Evolutionary conservation across 1,140 invertebrate genomes (phyloP).

Genomic region (Colletes latitarsis): DNA sequence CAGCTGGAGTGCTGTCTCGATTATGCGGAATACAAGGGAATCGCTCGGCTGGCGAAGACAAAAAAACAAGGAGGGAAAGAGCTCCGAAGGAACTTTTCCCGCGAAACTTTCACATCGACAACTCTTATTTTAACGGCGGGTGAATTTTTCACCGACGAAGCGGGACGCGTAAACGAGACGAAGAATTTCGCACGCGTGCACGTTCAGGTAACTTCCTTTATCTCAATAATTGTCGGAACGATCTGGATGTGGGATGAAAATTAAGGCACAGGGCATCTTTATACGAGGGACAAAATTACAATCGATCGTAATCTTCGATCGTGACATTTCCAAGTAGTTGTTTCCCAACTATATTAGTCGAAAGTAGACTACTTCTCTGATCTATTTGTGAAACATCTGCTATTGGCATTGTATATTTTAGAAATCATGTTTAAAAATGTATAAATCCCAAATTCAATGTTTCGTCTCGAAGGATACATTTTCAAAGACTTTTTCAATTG

Average conservation of each 20-base stretch:
- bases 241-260: neutral
- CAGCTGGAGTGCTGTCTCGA: slow-evolving; percentile 19
- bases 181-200: slow-evolving; percentile 26
- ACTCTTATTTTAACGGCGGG: slow-evolving; percentile 42
- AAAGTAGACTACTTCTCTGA: too few relatives aligned
- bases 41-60: neutral
- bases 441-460: too few relatives aligned
- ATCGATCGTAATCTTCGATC: neutral
- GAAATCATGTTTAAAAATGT: too few relatives aligned
- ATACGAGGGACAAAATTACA: neutral
- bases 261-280: neutral
- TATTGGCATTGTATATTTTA: too few relatives aligned
- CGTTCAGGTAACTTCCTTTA: slow-evolving; percentile 14
- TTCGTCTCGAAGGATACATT: too few relatives aligned
- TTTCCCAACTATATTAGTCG: too few relatives aligned
- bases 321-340: too few relatives aligned
- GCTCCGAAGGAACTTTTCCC: slow-evolving; percentile 13
- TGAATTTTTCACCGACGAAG: slow-evolving; percentile 32
- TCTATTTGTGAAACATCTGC: too few relatives aligned
- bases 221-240: slow-evolving; percentile 12
- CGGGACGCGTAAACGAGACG: neutral
- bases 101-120: slow-evolving; percentile 31
- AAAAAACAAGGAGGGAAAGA: neutral
- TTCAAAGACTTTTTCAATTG: too few relatives aligned
- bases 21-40: slow-evolving; percentile 31